These are phyloP conservation scores for Sebastes umbrosus DNA, from an alignment of 2,797 vertebrate species.

Conservation along the genomic window DNA sequence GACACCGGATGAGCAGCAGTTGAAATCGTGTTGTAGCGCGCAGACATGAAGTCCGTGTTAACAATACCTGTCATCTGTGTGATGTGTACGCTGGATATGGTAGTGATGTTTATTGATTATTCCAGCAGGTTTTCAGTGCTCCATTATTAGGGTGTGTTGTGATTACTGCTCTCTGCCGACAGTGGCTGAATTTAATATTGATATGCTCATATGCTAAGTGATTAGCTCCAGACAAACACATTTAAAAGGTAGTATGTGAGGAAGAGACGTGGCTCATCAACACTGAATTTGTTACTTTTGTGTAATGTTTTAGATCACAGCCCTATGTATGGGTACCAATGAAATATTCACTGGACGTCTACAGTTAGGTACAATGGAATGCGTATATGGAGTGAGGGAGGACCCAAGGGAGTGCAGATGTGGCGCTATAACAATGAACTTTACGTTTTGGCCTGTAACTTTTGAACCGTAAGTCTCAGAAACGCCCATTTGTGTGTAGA, in stretches of 20 bases:
- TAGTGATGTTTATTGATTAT: slow-evolving; percentile 40
- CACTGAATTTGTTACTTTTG: not conserved
- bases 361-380: not conserved
- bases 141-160: slow-evolving; percentile 24
- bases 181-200: slow-evolving; percentile 27
- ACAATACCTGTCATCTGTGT: slow-evolving; percentile 38
- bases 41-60: slow-evolving; percentile 6
- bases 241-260: not conserved
- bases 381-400: not conserved
- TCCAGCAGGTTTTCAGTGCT: slow-evolving; percentile 11
- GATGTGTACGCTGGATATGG: not conserved
- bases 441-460: too few relatives aligned
- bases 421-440: too few relatives aligned
- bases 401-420: too few relatives aligned
- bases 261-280: not conserved
- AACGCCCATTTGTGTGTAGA: too few relatives aligned
- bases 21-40: not conserved
- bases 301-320: not conserved
- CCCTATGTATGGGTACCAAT: not conserved
- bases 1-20: slow-evolving; percentile 23
- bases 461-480: too few relatives aligned
- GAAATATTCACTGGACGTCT: not conserved
- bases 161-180: slow-evolving; percentile 29
- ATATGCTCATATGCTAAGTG: slow-evolving; percentile 9
- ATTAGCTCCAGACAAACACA: slow-evolving; percentile 5